Percentiles rank a stretch among this genome's conserved stretches.
phyloP scores from a whole-genome alignment of 1,140 invertebrate species.

The Stenopsyche tienmushanensis region DNA sequence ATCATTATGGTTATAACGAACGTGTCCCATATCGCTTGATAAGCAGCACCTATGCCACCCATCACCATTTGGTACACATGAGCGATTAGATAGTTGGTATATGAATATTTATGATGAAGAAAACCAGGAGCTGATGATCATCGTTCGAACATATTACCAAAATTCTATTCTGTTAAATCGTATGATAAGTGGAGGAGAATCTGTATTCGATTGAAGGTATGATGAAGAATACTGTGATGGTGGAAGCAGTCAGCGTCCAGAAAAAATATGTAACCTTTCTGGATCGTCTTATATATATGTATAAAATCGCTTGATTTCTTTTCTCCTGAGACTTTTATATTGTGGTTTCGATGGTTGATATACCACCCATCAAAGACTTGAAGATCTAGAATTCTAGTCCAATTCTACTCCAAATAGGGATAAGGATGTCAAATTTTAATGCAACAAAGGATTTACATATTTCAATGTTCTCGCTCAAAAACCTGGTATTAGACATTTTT shows the following conservation, averaged over 20 bases:
- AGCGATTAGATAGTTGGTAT: constrained; percentile 29
- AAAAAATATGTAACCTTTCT: constrained; percentile 36
- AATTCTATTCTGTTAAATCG: constrained; percentile 35
- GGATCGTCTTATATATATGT: constrained; percentile 22
- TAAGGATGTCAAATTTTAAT: too few relatives aligned
- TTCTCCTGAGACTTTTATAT: constrained; percentile 25
- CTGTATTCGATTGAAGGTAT: constrained; percentile 37
- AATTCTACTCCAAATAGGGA: too few relatives aligned
- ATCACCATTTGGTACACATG: constrained; percentile 36
- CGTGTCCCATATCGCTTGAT: constrained; percentile 39
- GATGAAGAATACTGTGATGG: constrained; percentile 36
- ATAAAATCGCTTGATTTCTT: constrained; percentile 17
- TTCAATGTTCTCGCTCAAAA: too few relatives aligned
- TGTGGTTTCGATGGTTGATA: constrained; percentile 32
- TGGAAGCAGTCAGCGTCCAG: constrained; percentile 28
- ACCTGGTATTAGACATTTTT: too few relatives aligned
- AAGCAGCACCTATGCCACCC: constrained; percentile 35
- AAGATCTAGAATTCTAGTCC: too few relatives aligned
- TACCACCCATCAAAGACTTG: constrained; percentile 18
- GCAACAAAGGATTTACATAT: too few relatives aligned
- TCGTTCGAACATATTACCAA: constrained; percentile 31
- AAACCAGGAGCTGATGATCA: constrained; percentile 43
- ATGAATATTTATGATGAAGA: constrained; percentile 39
- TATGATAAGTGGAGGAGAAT: constrained; percentile 35
- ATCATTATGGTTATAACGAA: constrained; percentile 40